These are phyloP conservation scores for Periphyllus acericola DNA, from an alignment of 2,888 invertebrate species.

Conservation along the genomic window DNA sequence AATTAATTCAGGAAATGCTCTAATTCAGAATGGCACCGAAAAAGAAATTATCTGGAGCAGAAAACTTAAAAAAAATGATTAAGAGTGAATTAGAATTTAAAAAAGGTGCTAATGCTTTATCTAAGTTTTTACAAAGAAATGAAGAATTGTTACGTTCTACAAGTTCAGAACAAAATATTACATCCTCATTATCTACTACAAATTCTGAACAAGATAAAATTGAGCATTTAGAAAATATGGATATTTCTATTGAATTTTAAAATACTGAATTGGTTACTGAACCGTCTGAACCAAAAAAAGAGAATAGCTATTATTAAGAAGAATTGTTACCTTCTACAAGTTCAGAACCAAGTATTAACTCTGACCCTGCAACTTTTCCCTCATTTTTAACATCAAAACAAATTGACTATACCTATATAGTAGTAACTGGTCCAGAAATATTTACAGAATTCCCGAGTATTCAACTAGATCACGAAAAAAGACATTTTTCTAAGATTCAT, in stretches of 20 bases:
- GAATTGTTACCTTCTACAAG: background rate
- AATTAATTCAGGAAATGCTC: slow-evolving; percentile 1
- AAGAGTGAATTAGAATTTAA: slow-evolving; percentile 29
- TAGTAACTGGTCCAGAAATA: slow-evolving; percentile 9
- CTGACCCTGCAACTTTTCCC: slow-evolving; percentile 11
- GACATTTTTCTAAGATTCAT: slow-evolving; percentile 33
- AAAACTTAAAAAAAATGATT: slow-evolving; percentile 11
- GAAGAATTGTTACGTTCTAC: background rate
- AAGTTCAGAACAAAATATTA: slow-evolving; percentile 5
- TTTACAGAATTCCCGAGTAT: slow-evolving; percentile 23
- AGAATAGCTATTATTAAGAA: background rate
- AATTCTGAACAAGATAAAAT: slow-evolving; percentile 13
- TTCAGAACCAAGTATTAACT: background rate
- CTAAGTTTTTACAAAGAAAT: slow-evolving; percentile 20
- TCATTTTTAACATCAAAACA: slow-evolving; percentile 32
- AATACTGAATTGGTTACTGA: slow-evolving; percentile 20
- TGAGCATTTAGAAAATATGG: slow-evolving; percentile 16
- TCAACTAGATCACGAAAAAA: slow-evolving; percentile 22
- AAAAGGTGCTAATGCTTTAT: background rate
- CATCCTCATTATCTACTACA: background rate
- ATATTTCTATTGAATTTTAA: slow-evolving; percentile 29
- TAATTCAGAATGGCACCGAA: slow-evolving; percentile 3
- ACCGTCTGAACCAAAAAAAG: background rate
- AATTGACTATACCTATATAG: slow-evolving; percentile 22
- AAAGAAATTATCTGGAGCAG: slow-evolving; percentile 26